Evolutionary conservation across 2,797 vertebrate species (phyloP).

Genomic region (Gymnothorax javanicus): DNA sequence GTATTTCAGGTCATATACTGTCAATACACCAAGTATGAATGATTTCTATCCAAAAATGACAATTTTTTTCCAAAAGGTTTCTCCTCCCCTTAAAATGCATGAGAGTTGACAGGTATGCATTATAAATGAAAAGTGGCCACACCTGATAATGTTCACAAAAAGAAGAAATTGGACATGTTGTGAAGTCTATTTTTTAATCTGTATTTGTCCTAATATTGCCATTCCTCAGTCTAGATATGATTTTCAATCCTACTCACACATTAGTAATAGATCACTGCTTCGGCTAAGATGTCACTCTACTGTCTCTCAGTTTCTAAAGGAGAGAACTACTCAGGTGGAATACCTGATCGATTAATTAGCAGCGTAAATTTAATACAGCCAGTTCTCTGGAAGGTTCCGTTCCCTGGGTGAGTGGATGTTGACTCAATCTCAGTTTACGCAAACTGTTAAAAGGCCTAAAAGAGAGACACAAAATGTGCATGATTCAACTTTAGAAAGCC

Average conservation of each 20-base stretch:
- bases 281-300: slow-evolving; percentile 16
- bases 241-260: slow-evolving; percentile 18
- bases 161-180: no score
- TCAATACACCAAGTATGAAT: no score
- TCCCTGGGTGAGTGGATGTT: neutral
- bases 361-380: slow-evolving; percentile 22
- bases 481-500: neutral
- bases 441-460: neutral
- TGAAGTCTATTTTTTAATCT: neutral
- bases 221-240: slow-evolving; percentile 10
- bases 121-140: no score
- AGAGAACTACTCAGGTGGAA: slow-evolving; percentile 10
- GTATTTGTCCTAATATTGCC: neutral
- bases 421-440: neutral
- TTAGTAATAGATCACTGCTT: neutral
- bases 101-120: no score
- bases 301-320: neutral
- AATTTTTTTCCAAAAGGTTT: neutral
- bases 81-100: no score
- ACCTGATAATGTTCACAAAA: no score
- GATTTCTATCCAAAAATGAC: no score
- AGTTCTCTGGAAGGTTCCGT: neutral
- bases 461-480: neutral
- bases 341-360: slow-evolving; percentile 35
- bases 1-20: no score